Evolutionary conservation across 2,113 vertebrate species (phyloP), one percentile per base, ranked within the genome.

Genomic region (Poecile atricapillus): DNA sequence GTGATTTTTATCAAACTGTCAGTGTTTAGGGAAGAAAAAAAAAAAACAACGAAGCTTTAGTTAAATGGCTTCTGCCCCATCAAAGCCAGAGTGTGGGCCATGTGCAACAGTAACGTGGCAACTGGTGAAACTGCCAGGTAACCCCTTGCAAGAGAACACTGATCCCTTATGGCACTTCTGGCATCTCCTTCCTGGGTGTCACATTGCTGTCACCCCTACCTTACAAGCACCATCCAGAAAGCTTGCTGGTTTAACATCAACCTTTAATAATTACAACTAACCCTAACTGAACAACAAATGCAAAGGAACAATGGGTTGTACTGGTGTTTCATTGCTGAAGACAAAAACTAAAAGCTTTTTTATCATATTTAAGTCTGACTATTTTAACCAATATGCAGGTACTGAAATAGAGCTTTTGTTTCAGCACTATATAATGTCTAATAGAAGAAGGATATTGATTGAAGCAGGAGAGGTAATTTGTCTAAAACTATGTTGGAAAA

Each of bases 51-150:
- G 28, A 13, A 63, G 2, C 10, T 83, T 60, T 43, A 70, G 11
- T 56, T 30, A 56, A 80, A 58, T 31, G 55, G 52, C 27, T 81
- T 79, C 27, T 82, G n/a, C 20, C 10, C 15, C 30, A 41, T 12
- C 60, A 68, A 94, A 69, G 56, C 41, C 58, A 65, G 86, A 63
- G 18, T 25, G 25, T 12, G 56, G n/a, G 37, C 33, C 43, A 27
- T 1, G 9, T 2, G 39, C 0, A 15, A 47, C 0, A 3, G 56
- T 13, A 82, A 64, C 2, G 0, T 11, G 39, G 77, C 17, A 81
- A 13, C 3, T 2, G 4, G 22, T 4, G 5, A 22, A 69, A 35
- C 52, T 84, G 44, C 21, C 69, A 88, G 24, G 27, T 15, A 76
- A 74, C 5, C 10, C 28, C 19, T 10, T 9, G 22, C 9, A 24